Percentiles rank a stretch among this genome's conserved stretches.
These are phyloP conservation scores for Pangasius macronema DNA, from an alignment of 2,797 vertebrate species.

Conservation along the genomic window DNA sequence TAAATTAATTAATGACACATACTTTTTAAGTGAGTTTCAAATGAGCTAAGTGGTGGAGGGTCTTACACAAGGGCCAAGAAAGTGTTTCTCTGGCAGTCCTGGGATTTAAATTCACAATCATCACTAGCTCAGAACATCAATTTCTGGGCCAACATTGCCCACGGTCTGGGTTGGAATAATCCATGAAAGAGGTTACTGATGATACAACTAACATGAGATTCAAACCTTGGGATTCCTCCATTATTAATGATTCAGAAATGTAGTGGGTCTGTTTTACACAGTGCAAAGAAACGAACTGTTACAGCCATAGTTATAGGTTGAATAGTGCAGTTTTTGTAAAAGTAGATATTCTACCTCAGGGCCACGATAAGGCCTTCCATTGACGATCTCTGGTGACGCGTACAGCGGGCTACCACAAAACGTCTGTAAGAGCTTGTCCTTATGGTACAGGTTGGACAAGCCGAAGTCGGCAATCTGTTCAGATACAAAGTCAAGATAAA, in stretches of 20 bases:
- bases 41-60: background rate
- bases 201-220: background rate
- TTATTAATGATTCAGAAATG: slow-evolving; percentile 1
- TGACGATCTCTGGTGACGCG: slow-evolving; percentile 98
- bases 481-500: slow-evolving; percentile 26
- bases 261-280: background rate
- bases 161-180: background rate
- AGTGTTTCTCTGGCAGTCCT: background rate
- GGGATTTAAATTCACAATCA: background rate
- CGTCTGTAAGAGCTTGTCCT: slow-evolving; percentile 96
- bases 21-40: background rate
- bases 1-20: background rate
- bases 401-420: slow-evolving; percentile 98
- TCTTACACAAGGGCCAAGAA: background rate
- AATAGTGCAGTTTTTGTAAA: background rate
- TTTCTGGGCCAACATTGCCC: background rate
- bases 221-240: background rate
- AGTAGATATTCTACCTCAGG: slow-evolving; percentile 84
- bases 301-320: background rate
- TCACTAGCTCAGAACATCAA: background rate
- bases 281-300: background rate
- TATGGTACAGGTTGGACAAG: slow-evolving; percentile 96
- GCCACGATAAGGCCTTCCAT: slow-evolving; percentile 94
- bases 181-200: slow-evolving; percentile 6
- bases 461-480: slow-evolving; percentile 97